Evolutionary conservation across 2,113 vertebrate genomes (phyloP), one percentile per base, ranked within the genome.

Genomic region (Scartelaos histophorus): DNA sequence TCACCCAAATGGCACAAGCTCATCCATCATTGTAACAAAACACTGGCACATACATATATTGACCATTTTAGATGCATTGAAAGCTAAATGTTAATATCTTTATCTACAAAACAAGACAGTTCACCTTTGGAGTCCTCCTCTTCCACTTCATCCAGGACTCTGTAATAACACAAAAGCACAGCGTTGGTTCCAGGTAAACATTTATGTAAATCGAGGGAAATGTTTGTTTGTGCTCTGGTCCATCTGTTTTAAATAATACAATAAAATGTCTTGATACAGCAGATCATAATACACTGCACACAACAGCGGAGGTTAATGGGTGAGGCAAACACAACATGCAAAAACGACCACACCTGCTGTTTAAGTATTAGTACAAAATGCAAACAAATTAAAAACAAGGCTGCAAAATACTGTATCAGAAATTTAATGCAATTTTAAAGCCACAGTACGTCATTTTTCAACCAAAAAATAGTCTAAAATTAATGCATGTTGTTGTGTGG

Each of bases 71-170:
- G 38, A 43, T 43, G 16, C 4, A 51, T 7, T 51, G 16, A 3
- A 56, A 22, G 54, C 22, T 24, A 29, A 43, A 43, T 10, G 0
- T 10, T 43, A 43, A 43, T 43, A 43, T 43, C 38, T 43, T 43
- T 10, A 43, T 43, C 38, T 43, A 22, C 2, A 3, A 10, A 19
- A 49, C 5, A 34, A 66, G 17, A 19, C 29, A 22, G 21, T 47
- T 85, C 84, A 93, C 93, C 90, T 92, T 89, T 79, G 46, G 60
- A 0, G 56, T 67, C 86, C 5, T 90, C 84, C n/a, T 89, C 82
- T 43, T 88, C 85, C n/a, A 88, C 85, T 13, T 78, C 76, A 5
- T 89, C 89, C 70, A 85, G 10, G 47, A 71, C 53, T 70, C 93
- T 93, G 16, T 16, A 81, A 71, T n/a, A 73, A 16, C 74, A 54